Conservation (phyloP, 2,113 vertebrate species). For the Oncorhynchus gorbuscha region DNA sequence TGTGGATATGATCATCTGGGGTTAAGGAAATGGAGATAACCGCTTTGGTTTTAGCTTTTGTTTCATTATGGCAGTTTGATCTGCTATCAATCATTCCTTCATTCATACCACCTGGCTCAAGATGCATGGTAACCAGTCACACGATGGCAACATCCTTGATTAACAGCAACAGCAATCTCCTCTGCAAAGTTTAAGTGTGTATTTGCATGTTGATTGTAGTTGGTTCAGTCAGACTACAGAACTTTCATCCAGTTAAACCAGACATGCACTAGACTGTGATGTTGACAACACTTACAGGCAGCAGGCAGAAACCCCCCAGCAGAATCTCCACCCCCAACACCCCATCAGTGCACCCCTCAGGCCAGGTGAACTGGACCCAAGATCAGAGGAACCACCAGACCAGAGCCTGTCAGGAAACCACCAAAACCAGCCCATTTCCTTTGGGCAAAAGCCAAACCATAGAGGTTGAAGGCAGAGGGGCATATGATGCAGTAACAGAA, state of each 20-base stretch:
- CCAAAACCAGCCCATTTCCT: constrained; percentile 66
- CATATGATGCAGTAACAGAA: constrained; percentile 31
- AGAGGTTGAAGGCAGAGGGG: constrained; percentile 31
- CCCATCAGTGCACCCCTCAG: constrained; percentile 35
- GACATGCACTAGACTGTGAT: constrained; percentile 42
- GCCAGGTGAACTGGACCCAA: constrained; percentile 49
- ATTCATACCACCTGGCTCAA: neutral
- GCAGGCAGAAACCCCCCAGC: constrained; percentile 34
- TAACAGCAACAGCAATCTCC: neutral
- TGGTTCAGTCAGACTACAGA: constrained; percentile 25
- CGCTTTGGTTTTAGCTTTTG: no score
- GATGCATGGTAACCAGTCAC: neutral
- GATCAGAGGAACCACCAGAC: constrained; percentile 26
- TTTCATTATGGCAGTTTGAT: no score
- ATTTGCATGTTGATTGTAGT: neutral
- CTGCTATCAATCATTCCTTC: no score
- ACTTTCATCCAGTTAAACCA: constrained; percentile 45
- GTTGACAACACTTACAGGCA: constrained; percentile 46
- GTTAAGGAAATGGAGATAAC: constrained; percentile 1
- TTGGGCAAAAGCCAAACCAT: constrained; percentile 51
- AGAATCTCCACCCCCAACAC: neutral
- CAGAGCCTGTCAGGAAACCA: constrained; percentile 54
- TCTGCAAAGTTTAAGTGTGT: neutral
- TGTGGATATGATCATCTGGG: constrained; percentile 28
- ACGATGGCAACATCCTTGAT: neutral